Percentiles rank a stretch among this genome's conserved stretches.
Evolutionary conservation across 2,797 vertebrate genomes (phyloP).

Genomic region (Scarus forsteni): DNA sequence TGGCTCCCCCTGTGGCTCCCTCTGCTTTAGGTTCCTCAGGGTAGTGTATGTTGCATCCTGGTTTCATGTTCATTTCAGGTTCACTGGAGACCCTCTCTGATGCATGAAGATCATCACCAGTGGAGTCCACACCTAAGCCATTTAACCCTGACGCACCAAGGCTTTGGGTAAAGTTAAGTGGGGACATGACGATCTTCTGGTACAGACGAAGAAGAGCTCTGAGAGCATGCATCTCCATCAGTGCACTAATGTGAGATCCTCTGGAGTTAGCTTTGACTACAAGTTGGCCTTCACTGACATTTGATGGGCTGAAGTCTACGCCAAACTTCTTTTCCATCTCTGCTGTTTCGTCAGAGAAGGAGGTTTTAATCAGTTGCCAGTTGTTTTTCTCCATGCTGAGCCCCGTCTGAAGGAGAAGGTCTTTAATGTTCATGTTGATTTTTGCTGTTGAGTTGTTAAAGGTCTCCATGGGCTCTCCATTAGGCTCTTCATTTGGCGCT

Average conservation of each 20-base stretch:
- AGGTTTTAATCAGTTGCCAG: slow-evolving; percentile 49
- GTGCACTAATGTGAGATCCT: not conserved
- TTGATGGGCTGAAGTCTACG: slow-evolving; percentile 47
- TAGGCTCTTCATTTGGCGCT: not conserved
- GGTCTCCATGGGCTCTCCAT: accelerated
- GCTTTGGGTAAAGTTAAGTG: accelerated
- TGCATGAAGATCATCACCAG: not conserved
- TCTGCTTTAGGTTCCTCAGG: not conserved
- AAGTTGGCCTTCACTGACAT: not conserved
- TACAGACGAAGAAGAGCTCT: slow-evolving; percentile 75
- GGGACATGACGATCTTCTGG: slow-evolving; percentile 60
- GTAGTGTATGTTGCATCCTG: accelerated
- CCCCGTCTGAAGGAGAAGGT: slow-evolving; percentile 29
- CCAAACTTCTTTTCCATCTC: slow-evolving; percentile 64
- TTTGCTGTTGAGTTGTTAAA: not conserved
- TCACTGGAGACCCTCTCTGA: slow-evolving; percentile 16
- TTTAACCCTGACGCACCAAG: slow-evolving; percentile 18
- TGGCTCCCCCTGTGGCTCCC: not conserved
- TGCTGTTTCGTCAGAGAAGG: not conserved
- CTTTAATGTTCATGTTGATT: slow-evolving; percentile 46
- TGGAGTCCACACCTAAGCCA: slow-evolving; percentile 14
- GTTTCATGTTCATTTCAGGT: not conserved
- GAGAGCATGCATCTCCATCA: slow-evolving; percentile 72
- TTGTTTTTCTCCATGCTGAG: slow-evolving; percentile 37
- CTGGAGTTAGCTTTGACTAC: slow-evolving; percentile 34